Conservation (phyloP, 2,797 vertebrate species). For the Cossypha polioptera region DNA sequence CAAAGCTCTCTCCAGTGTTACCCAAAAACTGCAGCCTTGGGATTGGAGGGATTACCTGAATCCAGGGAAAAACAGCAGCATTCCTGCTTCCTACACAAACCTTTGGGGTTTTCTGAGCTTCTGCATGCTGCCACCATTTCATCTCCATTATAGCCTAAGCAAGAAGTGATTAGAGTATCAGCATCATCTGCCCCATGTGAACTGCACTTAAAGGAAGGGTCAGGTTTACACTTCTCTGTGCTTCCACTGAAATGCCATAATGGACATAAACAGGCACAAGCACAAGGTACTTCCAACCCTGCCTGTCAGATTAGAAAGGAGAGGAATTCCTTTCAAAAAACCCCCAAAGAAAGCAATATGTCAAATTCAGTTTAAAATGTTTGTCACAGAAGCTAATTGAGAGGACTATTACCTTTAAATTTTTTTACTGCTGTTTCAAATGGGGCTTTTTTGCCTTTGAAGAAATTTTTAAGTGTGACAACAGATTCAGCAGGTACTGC, state of each 20-base stretch:
- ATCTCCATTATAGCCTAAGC: background rate
- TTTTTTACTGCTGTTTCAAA: background rate
- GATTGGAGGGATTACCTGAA: background rate
- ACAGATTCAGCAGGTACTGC: background rate
- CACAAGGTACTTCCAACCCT: background rate
- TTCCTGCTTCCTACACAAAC: background rate
- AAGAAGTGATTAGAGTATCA: too few relatives aligned
- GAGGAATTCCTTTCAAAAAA: background rate
- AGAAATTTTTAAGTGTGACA: background rate
- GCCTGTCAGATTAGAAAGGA: background rate
- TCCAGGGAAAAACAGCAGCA: fast-evolving
- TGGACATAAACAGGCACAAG: background rate
- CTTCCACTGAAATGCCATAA: background rate
- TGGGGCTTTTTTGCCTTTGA: background rate
- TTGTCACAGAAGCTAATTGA: background rate
- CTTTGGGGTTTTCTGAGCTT: background rate
- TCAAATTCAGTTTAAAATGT: background rate
- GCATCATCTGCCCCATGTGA: background rate
- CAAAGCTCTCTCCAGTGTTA: background rate
- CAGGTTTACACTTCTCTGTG: background rate
- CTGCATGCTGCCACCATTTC: background rate
- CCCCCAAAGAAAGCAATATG: background rate
- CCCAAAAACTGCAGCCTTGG: fast-evolving
- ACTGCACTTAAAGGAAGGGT: fast-evolving
- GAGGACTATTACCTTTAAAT: background rate